Base-by-base conservation (phyloP, 2,888 invertebrate species). In the Parapristionchus giblindavisi region DNA sequence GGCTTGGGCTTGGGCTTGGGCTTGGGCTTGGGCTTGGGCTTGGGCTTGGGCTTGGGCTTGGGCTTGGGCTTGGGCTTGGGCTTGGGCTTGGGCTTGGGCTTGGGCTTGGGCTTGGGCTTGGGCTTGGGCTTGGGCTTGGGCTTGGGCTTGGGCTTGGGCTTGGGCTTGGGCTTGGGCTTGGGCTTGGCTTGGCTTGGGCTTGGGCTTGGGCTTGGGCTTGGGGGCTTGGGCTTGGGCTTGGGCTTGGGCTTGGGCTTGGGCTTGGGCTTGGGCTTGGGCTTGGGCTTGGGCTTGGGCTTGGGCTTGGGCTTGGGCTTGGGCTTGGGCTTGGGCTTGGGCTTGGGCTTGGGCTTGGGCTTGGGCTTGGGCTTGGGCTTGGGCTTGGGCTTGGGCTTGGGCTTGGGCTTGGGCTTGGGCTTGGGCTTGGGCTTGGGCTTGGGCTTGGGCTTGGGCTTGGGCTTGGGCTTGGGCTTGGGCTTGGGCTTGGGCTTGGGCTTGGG, bases 271-370 rank as follows among this genome's bases (percentile, higher is more conserved):
- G 70, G 70, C 70, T 68, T 68, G 51, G 68, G 68, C 68, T 68
- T 68, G 51, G 68, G 68, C 68, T 68, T 68, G 52, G 70, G 70
- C 70, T 68, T 68, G 52, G 70, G 70, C 70, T 68, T 68, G 52
- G 70, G 70, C 70, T 68, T 68, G 52, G 70, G 70, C 70, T 68
- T 68, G 52, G 70, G 70, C 70, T 68, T 68, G 52, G 70, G 70
- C 70, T 68, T 68, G 6, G 70, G 70, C 70, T 68, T 68, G 51
- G 68, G 68, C 68, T 68, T 68, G 51, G 68, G 68, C 68, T 68
- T 68, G 52, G 70, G 70, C 70, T 68, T 75, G 72, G 75, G 75
- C 75, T 74, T 75, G 72, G 75, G 75, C 75, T 71, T 75, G 72
- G 75, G 75, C 75, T 75, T 75, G 40, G 75, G 74, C 74, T 75